phyloP scores from a whole-genome alignment of 23 tunicate species.

The Styela plicata region DNA sequence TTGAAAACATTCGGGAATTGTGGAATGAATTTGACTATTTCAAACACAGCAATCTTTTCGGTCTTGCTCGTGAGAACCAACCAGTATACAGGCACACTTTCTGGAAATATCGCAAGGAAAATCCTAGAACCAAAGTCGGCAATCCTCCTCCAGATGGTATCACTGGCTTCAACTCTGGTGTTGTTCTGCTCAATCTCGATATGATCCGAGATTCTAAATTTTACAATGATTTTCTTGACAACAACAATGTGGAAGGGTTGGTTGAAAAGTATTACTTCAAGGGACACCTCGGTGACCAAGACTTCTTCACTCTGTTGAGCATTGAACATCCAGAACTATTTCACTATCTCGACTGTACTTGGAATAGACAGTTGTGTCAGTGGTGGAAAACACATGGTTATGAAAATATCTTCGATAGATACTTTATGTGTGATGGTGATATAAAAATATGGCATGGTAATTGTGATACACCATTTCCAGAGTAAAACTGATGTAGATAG shows the following conservation, averaged over 20 bases:
- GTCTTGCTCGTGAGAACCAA: conserved; percentile 79
- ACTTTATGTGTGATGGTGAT: conserved; percentile 52
- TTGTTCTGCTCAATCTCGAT: conserved; percentile 69
- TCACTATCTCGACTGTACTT: conserved; percentile 50
- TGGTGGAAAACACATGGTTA: conserved; percentile 91
- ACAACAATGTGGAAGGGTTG: conserved; percentile 29
- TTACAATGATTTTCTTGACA: conserved; percentile 65
- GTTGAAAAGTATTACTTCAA: conserved; percentile 78
- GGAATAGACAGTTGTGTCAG: conserved; percentile 80
- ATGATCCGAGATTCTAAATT: conserved; percentile 40
- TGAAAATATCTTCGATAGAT: conserved; percentile 57
- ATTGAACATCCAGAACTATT: conserved; percentile 66
- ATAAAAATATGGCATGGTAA: conserved; percentile 94
- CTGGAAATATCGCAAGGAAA: conserved; percentile 83
- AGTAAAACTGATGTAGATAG: too few species aligned
- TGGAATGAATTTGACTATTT: conserved; percentile 86
- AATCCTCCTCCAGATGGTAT: conserved; percentile 70
- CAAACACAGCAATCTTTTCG: conserved; percentile 47
- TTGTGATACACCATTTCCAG: conserved; percentile 73
- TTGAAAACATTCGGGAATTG: conserved; percentile 59
- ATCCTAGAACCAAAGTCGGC: conserved; percentile 74
- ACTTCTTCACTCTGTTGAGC: conserved; percentile 72
- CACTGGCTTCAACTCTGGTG: conserved; percentile 91
- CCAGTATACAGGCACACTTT: conserved; percentile 84
- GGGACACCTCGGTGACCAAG: conserved; percentile 95